Conservation (phyloP, 37 sponge, comb jelly and placozoan genomes). For the Oscarella lobularis region DNA sequence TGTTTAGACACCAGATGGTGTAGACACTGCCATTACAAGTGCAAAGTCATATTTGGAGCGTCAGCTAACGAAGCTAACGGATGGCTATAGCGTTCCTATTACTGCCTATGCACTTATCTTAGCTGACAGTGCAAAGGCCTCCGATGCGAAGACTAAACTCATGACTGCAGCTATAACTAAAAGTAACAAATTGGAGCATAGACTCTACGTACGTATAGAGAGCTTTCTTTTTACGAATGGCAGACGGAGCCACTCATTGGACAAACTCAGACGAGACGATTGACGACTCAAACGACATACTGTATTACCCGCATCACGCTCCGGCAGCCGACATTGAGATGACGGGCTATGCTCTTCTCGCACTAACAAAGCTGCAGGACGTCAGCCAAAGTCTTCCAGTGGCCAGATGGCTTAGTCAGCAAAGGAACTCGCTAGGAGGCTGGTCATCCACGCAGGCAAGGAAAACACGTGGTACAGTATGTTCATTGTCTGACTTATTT, state of each 20-base stretch:
- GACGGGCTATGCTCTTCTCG: constrained; percentile 7
- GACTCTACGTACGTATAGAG: no score
- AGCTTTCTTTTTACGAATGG: no score
- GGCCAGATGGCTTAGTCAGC: constrained; percentile 3
- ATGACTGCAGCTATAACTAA: no score
- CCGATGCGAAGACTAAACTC: no score
- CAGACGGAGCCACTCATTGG: background rate
- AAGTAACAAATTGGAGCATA: no score
- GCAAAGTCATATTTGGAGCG: no score
- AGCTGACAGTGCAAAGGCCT: no score
- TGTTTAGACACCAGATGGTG: no score
- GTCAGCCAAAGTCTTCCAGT: background rate
- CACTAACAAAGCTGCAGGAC: background rate
- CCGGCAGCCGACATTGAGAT: background rate
- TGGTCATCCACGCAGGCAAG: constrained; percentile 6
- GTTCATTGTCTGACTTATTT: background rate
- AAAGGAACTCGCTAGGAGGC: constrained; percentile 11
- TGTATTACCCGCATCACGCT: background rate
- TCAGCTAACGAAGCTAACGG: no score
- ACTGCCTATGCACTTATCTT: no score
- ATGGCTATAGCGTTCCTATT: no score
- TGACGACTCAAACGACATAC: background rate
- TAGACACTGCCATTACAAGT: no score
- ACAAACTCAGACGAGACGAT: background rate
- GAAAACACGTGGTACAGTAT: background rate